Evolutionary conservation across 2,113 vertebrate genomes (phyloP).

Genomic region (Platysteira castanea): DNA sequence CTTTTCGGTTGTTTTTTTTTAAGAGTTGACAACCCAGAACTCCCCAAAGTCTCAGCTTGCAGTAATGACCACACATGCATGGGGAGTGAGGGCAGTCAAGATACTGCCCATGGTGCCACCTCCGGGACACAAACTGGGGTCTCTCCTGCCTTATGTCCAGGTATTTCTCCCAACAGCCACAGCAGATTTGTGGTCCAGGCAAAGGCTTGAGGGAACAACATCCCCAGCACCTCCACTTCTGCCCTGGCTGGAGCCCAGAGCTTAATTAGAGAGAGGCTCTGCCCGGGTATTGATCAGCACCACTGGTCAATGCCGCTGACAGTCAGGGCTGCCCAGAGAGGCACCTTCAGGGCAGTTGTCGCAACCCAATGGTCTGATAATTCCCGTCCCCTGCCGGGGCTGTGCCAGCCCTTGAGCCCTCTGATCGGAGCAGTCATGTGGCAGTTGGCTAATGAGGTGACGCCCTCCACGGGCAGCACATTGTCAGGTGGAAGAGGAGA

Average conservation of each 20-base stretch:
- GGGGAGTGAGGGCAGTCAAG: neutral
- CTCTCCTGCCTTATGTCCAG: neutral
- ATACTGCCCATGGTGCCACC: neutral
- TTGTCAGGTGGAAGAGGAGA: constrained; percentile 71
- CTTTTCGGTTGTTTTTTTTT: neutral
- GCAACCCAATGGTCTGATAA: neutral
- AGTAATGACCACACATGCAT: accelerated
- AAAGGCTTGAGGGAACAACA: neutral
- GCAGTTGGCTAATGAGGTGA: constrained; percentile 58
- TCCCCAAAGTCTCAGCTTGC: neutral
- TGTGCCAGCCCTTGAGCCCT: constrained; percentile 47
- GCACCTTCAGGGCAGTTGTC: neutral
- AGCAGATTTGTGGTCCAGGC: neutral
- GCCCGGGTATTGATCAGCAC: neutral
- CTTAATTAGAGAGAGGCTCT: neutral
- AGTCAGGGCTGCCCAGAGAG: neutral
- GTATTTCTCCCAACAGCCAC: neutral
- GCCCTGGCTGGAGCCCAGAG: neutral
- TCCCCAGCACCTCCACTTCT: neutral
- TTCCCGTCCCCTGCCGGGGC: neutral
- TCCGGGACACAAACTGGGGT: neutral
- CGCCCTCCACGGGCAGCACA: constrained; percentile 47
- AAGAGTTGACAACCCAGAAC: neutral
- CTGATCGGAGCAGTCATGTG: constrained; percentile 65
- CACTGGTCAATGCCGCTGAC: neutral